These are phyloP conservation scores for Takifugu rubripes DNA, from an alignment of 2,797 vertebrate species.

Conservation along the genomic window DNA sequence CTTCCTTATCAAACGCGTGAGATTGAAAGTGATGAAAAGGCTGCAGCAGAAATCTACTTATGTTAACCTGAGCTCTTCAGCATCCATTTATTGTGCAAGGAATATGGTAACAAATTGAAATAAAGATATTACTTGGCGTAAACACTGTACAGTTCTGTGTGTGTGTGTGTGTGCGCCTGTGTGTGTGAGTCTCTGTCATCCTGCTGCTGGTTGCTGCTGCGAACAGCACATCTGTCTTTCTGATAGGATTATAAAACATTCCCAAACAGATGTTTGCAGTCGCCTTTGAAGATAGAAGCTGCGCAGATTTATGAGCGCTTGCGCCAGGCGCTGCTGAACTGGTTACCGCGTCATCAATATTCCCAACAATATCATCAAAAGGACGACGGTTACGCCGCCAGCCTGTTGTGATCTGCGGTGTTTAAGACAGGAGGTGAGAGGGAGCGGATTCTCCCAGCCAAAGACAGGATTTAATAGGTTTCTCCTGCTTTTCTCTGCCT, in stretches of 20 bases:
- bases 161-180: conserved; percentile 24
- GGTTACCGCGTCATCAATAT: conserved; percentile 61
- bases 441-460: conserved; percentile 5
- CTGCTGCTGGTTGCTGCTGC: conserved; percentile 37
- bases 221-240: conserved; percentile 65
- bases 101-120: neutral
- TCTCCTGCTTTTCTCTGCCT: neutral
- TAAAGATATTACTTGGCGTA: conserved; percentile 33
- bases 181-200: conserved; percentile 46
- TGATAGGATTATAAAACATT: conserved; percentile 71
- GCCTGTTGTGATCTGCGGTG: conserved; percentile 36
- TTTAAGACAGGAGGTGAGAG: conserved; percentile 5
- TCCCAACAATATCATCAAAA: conserved; percentile 55
- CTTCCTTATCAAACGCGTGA: no score
- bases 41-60: no score
- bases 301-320: conserved; percentile 54
- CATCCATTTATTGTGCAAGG: no score
- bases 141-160: conserved; percentile 29
- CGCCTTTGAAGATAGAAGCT: conserved; percentile 57
- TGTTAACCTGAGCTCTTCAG: no score
- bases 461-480: conserved; percentile 9
- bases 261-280: conserved; percentile 62
- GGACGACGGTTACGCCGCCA: conserved; percentile 29
- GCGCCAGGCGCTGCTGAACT: conserved; percentile 51
- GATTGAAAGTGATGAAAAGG: no score